A percentile compares a stretch with the other conserved stretches of the same genome.
Evolutionary conservation across 2,113 vertebrate genomes (phyloP).

Genomic region (Archilochus colubris): DNA sequence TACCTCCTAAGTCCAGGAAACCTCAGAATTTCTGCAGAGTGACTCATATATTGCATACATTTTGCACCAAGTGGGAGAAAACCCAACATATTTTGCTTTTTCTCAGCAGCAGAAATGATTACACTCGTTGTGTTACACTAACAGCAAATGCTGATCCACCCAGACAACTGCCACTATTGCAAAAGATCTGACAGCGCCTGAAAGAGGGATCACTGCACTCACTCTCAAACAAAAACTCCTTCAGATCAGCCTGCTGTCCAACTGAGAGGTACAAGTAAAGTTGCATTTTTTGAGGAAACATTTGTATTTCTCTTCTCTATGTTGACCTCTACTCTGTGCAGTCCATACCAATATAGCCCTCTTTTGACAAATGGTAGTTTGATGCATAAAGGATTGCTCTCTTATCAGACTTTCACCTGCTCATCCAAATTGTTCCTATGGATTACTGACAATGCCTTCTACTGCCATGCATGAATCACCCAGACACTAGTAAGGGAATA

Average conservation of each 20-base stretch:
- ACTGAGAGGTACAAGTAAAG: slow-evolving; percentile 1
- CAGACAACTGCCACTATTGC: slow-evolving; percentile 40
- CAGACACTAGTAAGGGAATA: not conserved
- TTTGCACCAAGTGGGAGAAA: not conserved
- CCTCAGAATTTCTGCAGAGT: not conserved
- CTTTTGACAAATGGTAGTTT: not conserved
- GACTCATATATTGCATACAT: not conserved
- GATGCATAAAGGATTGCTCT: not conserved
- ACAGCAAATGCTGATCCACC: not conserved
- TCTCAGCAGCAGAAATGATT: slow-evolving; percentile 30
- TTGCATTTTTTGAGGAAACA: slow-evolving; percentile 32
- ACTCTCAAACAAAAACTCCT: not conserved
- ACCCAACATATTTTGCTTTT: not conserved
- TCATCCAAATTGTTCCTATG: not conserved
- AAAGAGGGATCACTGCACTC: slow-evolving; percentile 6
- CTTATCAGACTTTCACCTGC: not conserved
- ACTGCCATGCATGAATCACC: not conserved
- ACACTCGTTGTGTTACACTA: slow-evolving; percentile 25
- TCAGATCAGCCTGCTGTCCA: slow-evolving; percentile 32
- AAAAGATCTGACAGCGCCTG: slow-evolving; percentile 14
- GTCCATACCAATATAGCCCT: too few species aligned
- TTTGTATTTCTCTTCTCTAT: not conserved
- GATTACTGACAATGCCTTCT: not conserved
- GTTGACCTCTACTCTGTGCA: not conserved
- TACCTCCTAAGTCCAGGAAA: not conserved